Percentiles rank a stretch among this genome's conserved stretches.
Evolutionary conservation across 2,113 vertebrate genomes (phyloP).

Genomic region (Hylia prasina): DNA sequence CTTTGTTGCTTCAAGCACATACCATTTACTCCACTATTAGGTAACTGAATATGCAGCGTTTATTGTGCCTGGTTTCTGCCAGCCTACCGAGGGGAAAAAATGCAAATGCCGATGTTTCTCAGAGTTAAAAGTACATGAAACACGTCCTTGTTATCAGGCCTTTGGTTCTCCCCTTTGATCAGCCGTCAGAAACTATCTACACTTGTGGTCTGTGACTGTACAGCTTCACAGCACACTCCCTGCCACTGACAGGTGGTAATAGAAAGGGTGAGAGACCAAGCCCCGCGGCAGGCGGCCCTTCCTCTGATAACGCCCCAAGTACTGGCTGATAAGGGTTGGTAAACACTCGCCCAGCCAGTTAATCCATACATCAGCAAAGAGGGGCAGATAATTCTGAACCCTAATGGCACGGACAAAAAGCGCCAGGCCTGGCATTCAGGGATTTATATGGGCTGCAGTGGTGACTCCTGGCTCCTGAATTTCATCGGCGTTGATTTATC

Average conservation of each 20-base stretch:
- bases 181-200: conserved; percentile 89
- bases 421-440: conserved; percentile 54
- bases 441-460: conserved; percentile 72
- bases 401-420: conserved; percentile 64
- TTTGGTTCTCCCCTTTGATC: conserved; percentile 90
- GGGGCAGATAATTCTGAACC: conserved; percentile 71
- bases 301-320: conserved; percentile 78
- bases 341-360: conserved; percentile 77
- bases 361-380: conserved; percentile 82
- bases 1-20: conserved; percentile 75
- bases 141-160: conserved; percentile 83
- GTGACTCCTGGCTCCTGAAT: conserved; percentile 71
- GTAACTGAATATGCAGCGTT: conserved; percentile 72
- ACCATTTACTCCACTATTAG: conserved; percentile 68
- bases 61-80: conserved; percentile 72
- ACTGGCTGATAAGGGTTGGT: conserved; percentile 78
- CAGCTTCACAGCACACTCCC: conserved; percentile 82
- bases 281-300: conserved; percentile 78
- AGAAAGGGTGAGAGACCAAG: conserved; percentile 84
- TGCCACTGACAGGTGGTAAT: conserved; percentile 88
- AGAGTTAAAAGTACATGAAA: conserved; percentile 81
- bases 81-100: conserved; percentile 64
- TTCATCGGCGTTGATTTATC: conserved; percentile 78
- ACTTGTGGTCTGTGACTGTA: conserved; percentile 71
- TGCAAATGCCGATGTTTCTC: conserved; percentile 74